phyloP scores from a whole-genome alignment of 2,113 vertebrate genomes.

The Cebus imitator region DNA sequence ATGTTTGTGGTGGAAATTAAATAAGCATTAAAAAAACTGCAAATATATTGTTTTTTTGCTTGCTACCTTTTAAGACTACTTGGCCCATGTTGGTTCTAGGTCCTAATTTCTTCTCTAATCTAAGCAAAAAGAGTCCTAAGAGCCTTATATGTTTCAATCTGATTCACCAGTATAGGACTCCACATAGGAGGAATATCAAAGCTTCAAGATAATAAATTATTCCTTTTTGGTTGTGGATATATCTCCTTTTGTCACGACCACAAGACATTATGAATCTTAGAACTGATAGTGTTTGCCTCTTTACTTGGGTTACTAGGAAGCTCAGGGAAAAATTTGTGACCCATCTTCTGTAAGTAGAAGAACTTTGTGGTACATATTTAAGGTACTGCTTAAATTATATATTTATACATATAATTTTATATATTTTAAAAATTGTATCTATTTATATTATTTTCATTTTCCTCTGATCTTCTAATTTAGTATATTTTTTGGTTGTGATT shows the following conservation, averaged over 20 bases:
- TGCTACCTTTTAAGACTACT: background rate
- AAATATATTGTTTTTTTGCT: background rate
- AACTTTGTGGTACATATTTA: background rate
- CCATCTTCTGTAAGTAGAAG: background rate
- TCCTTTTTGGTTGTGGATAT: background rate
- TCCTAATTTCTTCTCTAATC: constrained; percentile 18
- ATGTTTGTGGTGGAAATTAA: background rate
- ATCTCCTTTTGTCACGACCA: background rate
- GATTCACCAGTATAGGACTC: background rate
- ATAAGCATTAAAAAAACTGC: background rate
- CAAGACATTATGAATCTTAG: background rate
- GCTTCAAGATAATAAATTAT: background rate
- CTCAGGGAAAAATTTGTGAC: background rate
- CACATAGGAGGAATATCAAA: background rate
- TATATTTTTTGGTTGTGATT: constrained; percentile 15
- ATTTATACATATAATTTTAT: too few relatives aligned
- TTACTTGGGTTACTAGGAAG: background rate
- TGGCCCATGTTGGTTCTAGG: background rate
- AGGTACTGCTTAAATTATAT: background rate
- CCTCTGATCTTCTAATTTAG: background rate
- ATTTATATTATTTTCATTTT: background rate
- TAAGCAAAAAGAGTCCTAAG: background rate
- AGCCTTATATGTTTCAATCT: background rate
- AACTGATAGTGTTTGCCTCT: background rate
- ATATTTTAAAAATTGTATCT: background rate